These are phyloP conservation scores for Paedocypris micromegethes DNA, from an alignment of 2,797 vertebrate genomes.

Conservation along the genomic window DNA sequence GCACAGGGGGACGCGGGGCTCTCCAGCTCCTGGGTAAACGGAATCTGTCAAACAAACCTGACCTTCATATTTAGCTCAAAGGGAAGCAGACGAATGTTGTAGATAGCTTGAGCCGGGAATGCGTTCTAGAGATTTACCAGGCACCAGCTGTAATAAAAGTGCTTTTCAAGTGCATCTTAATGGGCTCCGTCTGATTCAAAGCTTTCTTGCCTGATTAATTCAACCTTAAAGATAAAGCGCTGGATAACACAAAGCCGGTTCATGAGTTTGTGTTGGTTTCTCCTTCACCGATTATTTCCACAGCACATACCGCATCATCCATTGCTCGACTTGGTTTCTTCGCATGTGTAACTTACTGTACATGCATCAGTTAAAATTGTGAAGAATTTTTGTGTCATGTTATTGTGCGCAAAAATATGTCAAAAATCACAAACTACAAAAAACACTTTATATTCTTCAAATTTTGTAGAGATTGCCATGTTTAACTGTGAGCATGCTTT, in stretches of 20 bases:
- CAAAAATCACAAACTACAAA: too few relatives aligned
- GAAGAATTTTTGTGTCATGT: too few relatives aligned
- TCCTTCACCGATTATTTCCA: conserved; percentile 3
- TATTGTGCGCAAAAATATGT: too few relatives aligned
- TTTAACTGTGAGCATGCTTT: too few relatives aligned
- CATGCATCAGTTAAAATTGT: too few relatives aligned
- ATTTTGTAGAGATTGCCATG: too few relatives aligned
- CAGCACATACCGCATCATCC: not conserved
- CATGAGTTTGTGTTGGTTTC: conserved; percentile 15
- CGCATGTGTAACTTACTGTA: too few relatives aligned
- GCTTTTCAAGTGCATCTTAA: conserved; percentile 20
- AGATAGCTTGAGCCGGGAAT: conserved; percentile 13
- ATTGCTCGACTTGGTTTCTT: too few relatives aligned
- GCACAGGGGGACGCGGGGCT: conserved; percentile 17
- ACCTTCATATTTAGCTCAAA: conserved; percentile 33
- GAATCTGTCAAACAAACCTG: conserved; percentile 28
- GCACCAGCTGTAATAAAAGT: conserved; percentile 17
- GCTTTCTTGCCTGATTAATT: conserved; percentile 23
- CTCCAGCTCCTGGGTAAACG: conserved; percentile 17
- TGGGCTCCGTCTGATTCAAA: conserved; percentile 8
- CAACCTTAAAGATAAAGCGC: conserved; percentile 15
- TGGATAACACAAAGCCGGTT: conserved; percentile 14
- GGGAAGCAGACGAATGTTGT: conserved; percentile 26
- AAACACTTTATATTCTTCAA: too few relatives aligned
- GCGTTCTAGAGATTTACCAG: conserved; percentile 27